Percentiles rank a stretch among this genome's conserved stretches.
Evolutionary conservation across 1,140 invertebrate species (phyloP).

Genomic region (Rhopalosiphum maidis): DNA sequence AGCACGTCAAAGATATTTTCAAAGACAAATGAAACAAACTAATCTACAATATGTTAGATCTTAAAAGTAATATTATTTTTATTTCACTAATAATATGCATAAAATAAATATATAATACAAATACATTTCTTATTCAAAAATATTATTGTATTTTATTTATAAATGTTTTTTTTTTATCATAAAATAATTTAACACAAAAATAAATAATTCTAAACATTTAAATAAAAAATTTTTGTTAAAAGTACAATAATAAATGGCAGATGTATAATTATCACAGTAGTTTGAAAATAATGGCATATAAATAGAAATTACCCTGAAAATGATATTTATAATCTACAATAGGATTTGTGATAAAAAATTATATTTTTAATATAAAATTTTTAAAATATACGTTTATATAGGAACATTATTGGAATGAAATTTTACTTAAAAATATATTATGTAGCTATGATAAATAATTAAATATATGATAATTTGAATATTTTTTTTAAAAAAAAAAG

Average conservation of each 20-base stretch:
- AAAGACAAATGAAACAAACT: conserved; percentile 71
- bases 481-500: conserved; percentile 24
- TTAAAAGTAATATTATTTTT: background rate
- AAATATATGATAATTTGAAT: background rate
- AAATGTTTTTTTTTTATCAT: background rate
- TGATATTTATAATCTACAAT: background rate
- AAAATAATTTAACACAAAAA: background rate
- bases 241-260: background rate
- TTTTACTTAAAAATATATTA: background rate
- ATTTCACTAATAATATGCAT: background rate
- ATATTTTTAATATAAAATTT: background rate
- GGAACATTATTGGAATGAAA: conserved; percentile 32
- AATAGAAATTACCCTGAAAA: conserved; percentile 18
- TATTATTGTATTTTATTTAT: background rate
- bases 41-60: background rate
- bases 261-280: conserved; percentile 38
- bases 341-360: background rate
- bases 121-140: background rate
- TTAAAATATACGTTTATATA: background rate
- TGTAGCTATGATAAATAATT: background rate
- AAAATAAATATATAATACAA: background rate
- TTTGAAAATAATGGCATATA: conserved; percentile 19
- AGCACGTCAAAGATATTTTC: conserved; percentile 80
- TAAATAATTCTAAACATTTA: background rate
- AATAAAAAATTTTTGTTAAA: background rate